Base-by-base conservation (phyloP, 2,888 invertebrate genomes). In the Steromphala cineraria region DNA sequence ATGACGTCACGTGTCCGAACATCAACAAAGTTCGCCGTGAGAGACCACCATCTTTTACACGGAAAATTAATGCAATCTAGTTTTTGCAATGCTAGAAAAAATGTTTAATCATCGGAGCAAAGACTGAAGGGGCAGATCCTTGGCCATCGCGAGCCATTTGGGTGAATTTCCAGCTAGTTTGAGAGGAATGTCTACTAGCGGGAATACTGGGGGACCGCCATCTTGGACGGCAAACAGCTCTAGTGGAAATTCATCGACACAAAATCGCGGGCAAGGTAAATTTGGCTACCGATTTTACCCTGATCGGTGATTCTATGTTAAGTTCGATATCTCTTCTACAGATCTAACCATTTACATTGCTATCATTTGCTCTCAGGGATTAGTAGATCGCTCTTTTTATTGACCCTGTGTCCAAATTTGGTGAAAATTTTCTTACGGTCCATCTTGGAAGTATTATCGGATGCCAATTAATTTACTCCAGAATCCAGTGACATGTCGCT, bases 1-100 rank as follows among this genome's bases (percentile, higher is more conserved):
- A 83, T 89, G 89, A 89, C 89, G 89, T 89, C 89, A 90, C 88
- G 83, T 82, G 84, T 84, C 84, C 85, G 87, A 90, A 87, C 90
- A 90, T 89, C 90, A 90, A 90, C 90, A 90, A 89, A 89, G 87
- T 85, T 87, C 83, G 82, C 81, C 80, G 56, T 31, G 56, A 56
- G 78, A 82, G 75, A 81, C 77, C 81, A 74, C 81, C 84, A 81
- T 82, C 79, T 67, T 75, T 80, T 74, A 71, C 67, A 79, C 75
- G 71, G 24, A 62, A 71, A 46, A 28, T 77, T 62, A 56, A 55
- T 76, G 19, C 53, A 55, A 67, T 53, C 62, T 67, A 36, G 53
- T 67, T 76, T 67, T 62, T 80, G 62, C 55, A 75, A 40, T 55
- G 53, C 79, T 62, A 53, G 71, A 62, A 62, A 62, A 62, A 62